A percentile compares a stretch with the other conserved stretches of the same genome.
Evolutionary conservation across 2,113 vertebrate genomes (phyloP).

Genomic region (Baryphthengus martii): DNA sequence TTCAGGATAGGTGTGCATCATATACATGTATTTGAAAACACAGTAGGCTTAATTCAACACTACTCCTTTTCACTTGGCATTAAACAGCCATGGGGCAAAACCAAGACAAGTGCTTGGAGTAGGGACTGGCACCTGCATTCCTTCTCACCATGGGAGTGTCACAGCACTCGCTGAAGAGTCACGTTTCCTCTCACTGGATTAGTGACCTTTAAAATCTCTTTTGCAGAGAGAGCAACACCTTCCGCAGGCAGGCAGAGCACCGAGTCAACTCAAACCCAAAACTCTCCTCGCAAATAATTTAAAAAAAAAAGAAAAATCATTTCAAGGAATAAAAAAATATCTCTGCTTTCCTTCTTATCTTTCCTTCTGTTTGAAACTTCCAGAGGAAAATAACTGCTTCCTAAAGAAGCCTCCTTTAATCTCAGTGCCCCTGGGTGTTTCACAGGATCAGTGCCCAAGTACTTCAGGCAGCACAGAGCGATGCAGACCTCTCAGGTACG

Average conservation of each 20-base stretch:
- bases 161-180: not conserved
- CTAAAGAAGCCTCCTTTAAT: not conserved
- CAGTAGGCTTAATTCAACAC: not conserved
- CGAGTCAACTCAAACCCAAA: not conserved
- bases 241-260: not conserved
- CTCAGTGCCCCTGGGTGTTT: not conserved
- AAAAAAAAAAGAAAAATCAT: not conserved
- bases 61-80: not conserved
- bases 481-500: not conserved
- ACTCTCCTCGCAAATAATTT: not conserved
- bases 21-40: fast-evolving
- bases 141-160: not conserved
- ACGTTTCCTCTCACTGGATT: not conserved
- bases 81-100: not conserved
- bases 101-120: not conserved
- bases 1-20: not conserved
- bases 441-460: not conserved
- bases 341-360: not conserved
- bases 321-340: not conserved
- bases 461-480: not conserved
- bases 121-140: not conserved
- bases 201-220: not conserved
- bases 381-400: not conserved
- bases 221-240: not conserved
- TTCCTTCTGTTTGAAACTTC: not conserved